Evolutionary conservation across 2,888 invertebrate genomes (phyloP), one percentile per base, ranked within the genome.

Genomic region (Athalia rosae): DNA sequence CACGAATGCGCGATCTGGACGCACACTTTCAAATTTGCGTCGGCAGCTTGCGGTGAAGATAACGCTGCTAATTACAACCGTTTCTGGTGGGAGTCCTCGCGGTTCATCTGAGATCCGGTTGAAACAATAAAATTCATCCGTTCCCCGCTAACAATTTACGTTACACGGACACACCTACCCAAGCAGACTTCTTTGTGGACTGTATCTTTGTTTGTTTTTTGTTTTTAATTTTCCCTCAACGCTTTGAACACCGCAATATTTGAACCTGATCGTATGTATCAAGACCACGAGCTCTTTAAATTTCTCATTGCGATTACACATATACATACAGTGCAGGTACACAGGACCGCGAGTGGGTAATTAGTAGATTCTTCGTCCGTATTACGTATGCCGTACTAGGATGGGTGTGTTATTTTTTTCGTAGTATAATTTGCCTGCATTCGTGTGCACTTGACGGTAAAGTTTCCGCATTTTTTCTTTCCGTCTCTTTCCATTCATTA

Each of bases 21-120:
- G n/a, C n/a, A 13, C 28, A 4, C 13, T 41, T 71, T 43, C 43
- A 45, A 13, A 13, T 4, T 58, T 71, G n/a, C 58, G 13, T 13
- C 58, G 71, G 71, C 45, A 58, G 45, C 15, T 69, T 58, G 71
- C 71, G 71, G 71, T 71, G 15, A 71, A 71, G 71, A 71, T 71
- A 71, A 58, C 58, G 71, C 58, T 71, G 71, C 58, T 71, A 71
- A 71, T 71, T 71, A 45, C 56, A 43, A 15, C 28, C 13, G 28
- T 28, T 28, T 28, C 28, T 15, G 7, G 45, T 11, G n/a, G 53
- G n/a, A 53, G 4, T 53, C 5, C 53, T 53, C 53, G 28, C 53
- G n/a, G 53, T n/a, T 53, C 53, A 11, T 53, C 53, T n/a, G 53
- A n/a, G 3, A 53, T 53, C 11, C 28, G 28, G 28, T 28, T 28